phyloP scores from a whole-genome alignment of 2,797 vertebrate species.

The Leptoclinus maculatus region DNA sequence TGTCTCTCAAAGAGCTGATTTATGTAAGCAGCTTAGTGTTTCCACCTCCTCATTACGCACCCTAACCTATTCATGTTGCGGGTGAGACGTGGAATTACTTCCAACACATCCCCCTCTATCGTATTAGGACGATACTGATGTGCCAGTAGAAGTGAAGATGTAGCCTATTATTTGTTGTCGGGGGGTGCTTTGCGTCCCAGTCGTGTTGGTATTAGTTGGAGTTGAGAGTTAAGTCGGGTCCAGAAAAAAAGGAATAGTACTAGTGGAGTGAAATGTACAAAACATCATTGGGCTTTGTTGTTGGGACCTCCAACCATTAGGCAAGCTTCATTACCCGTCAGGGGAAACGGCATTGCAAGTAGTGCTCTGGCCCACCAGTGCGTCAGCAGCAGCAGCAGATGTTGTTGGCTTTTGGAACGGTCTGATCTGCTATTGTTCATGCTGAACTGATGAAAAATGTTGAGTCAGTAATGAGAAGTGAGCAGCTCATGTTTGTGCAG shows the following conservation, averaged over 20 bases:
- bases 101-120: constrained; percentile 57
- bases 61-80: constrained; percentile 75
- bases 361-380: constrained; percentile 35
- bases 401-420: constrained; percentile 24
- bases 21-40: constrained; percentile 82
- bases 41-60: constrained; percentile 81
- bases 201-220: background rate
- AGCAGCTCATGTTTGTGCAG: constrained; percentile 30
- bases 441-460: constrained; percentile 37
- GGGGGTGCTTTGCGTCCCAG: constrained; percentile 8
- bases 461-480: constrained; percentile 31
- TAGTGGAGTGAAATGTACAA: constrained; percentile 25
- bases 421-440: constrained; percentile 36
- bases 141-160: constrained; percentile 59
- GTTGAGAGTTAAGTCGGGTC: constrained; percentile 4
- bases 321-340: constrained; percentile 52
- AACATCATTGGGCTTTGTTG: constrained; percentile 32
- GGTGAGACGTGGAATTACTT: constrained; percentile 72
- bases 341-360: constrained; percentile 36
- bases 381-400: constrained; percentile 43
- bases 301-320: constrained; percentile 43
- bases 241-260: background rate
- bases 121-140: constrained; percentile 66
- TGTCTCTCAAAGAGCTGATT: constrained; percentile 81
- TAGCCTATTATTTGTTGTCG: constrained; percentile 48